Evolutionary conservation across 2,113 vertebrate genomes (phyloP).

Genomic region (Cercocebus atys): DNA sequence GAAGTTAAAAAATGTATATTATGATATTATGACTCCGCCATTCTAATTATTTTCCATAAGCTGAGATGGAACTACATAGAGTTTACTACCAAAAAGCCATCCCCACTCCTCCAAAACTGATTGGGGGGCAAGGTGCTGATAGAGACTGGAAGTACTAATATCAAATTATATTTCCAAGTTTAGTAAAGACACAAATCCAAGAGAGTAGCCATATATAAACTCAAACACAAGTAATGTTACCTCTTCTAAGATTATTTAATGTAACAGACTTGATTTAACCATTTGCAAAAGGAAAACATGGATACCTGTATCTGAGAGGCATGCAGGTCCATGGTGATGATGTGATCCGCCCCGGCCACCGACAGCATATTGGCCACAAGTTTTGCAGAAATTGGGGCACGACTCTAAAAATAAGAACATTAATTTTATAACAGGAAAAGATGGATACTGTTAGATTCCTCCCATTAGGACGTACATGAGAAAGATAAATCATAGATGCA

Average conservation of each 20-base stretch:
- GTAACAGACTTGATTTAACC: neutral
- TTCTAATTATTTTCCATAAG: neutral
- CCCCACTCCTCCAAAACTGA: neutral
- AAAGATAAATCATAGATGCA: neutral
- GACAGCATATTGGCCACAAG: constrained; percentile 98
- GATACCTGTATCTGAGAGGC: constrained; percentile 97
- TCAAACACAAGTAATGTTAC: neutral
- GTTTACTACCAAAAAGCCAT: neutral
- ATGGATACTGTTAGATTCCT: neutral
- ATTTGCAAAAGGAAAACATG: neutral
- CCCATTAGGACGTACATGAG: neutral
- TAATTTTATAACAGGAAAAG: constrained; percentile 15
- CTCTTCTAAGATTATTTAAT: neutral
- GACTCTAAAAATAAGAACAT: constrained; percentile 87
- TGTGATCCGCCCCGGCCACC: constrained; percentile 96
- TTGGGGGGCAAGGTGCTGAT: neutral
- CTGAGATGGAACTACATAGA: neutral
- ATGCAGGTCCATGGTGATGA: constrained; percentile 98
- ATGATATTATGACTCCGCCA: neutral
- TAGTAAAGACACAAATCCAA: neutral
- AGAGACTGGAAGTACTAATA: rapidly evolving
- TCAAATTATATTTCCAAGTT: neutral
- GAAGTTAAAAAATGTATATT: neutral
- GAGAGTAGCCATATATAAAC: neutral
- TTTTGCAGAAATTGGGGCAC: constrained; percentile 96